These are phyloP conservation scores for Hystrix brachyura DNA, from an alignment of 2,113 vertebrate genomes.

Conservation along the genomic window DNA sequence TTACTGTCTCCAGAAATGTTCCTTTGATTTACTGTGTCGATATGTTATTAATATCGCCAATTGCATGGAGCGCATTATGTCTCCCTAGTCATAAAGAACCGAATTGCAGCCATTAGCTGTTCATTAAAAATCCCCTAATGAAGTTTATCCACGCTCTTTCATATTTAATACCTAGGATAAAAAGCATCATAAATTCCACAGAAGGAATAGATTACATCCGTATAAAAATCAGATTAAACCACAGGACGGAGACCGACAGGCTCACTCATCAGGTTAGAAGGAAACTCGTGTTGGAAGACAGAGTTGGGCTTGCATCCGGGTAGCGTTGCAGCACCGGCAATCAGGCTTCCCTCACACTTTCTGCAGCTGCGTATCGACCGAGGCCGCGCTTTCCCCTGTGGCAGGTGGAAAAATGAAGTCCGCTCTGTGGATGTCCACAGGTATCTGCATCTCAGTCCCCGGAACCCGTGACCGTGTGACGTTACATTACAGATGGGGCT, in stretches of 20 bases:
- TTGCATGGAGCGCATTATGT: conserved; percentile 69
- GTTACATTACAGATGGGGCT: fast-evolving
- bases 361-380: fast-evolving
- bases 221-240: conserved; percentile 46
- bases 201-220: conserved; percentile 81
- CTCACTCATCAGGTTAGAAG: conserved; percentile 9
- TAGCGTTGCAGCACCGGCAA: fast-evolving
- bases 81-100: conserved; percentile 72
- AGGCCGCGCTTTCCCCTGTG: neutral
- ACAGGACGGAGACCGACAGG: neutral
- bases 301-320: fast-evolving
- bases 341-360: fast-evolving
- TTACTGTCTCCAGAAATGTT: conserved; percentile 66
- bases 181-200: conserved; percentile 81
- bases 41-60: conserved; percentile 82
- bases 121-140: conserved; percentile 85
- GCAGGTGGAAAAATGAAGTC: neutral
- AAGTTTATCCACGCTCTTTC: conserved; percentile 83
- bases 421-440: neutral
- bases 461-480: neutral
- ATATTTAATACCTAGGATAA: conserved; percentile 82
- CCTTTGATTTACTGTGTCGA: conserved; percentile 81
- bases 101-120: conserved; percentile 82
- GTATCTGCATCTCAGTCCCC: neutral
- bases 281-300: neutral